Base-by-base conservation (phyloP, 1,140 invertebrate species). In the Mycetomoellerius zeteki region DNA sequence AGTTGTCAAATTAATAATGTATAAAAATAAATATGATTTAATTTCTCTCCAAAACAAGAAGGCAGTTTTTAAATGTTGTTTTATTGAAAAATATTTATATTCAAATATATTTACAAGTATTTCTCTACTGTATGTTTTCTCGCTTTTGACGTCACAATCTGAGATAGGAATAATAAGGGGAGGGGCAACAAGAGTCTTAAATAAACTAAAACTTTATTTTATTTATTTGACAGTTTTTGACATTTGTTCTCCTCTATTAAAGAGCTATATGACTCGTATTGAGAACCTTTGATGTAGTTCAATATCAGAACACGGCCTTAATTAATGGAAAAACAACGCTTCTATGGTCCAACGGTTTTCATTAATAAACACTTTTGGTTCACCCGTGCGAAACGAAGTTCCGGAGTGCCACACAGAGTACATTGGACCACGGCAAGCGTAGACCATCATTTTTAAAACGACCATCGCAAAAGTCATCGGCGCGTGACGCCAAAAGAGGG, bases 361-460 rank as follows among this genome's bases (percentile, higher is more conserved):
- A 75, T 84, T 84, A 84, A 84, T 84, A 84, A 84, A 84, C 80
- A 84, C 80, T 81, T 81, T 84, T 5, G 33, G 24, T n/a, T 75
- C 69, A 21, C 37, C 30, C 69, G 14, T 50, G 69, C 27, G 54
- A 75, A 60, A 73, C 80, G 69, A 43, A 58, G 80, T 73, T 73
- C 80, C 80, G 27, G 54, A 58, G 67, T 58, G 78, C 43, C 47
- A 65, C 33, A 54, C 21, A 71, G 64, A 54, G 65, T 50, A 54
- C 77, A 24, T 19, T 30, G 64, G 21, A 80, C 24, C 14, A 21
- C 19, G 16, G 54, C 33, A 27, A 30, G 37, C 19, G 60, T 62
- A 19, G 54, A n/a, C 69, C 4, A 37, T 27, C 54, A 75, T 84
- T 84, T 81, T 84, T 75, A 60, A 75, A 84, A n/a, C 54, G 54